A percentile compares a stretch with the other conserved stretches of the same genome.
Conservation (phyloP, 2,888 invertebrate species). For the Dynastes tityus region DNA sequence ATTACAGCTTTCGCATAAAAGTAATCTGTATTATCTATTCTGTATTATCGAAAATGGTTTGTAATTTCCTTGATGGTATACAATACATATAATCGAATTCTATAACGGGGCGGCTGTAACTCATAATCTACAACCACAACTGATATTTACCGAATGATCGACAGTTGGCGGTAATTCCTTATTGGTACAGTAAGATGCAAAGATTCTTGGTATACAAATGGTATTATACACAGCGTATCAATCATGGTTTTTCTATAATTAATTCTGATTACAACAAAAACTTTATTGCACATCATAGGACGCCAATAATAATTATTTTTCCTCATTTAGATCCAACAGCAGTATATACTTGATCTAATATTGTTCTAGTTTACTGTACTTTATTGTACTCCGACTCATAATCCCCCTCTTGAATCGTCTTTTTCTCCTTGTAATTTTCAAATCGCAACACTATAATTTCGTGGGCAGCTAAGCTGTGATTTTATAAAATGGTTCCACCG, state of each 20-base stretch:
- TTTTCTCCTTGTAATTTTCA: background rate
- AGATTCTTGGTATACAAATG: background rate
- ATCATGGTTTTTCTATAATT: too few relatives aligned
- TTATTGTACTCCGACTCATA: background rate
- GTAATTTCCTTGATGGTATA: slow-evolving; percentile 50
- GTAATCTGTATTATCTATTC: slow-evolving; percentile 48
- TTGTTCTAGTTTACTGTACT: slow-evolving; percentile 1
- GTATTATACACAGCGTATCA: too few relatives aligned
- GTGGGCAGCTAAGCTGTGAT: slow-evolving; percentile 70
- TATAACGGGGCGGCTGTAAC: slow-evolving; percentile 16
- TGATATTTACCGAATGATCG: slow-evolving; percentile 28
- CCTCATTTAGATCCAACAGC: too few relatives aligned
- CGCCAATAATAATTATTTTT: too few relatives aligned
- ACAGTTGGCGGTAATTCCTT: slow-evolving; percentile 7
- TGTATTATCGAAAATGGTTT: slow-evolving; percentile 49
- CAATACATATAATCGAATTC: slow-evolving; percentile 54
- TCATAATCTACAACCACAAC: slow-evolving; percentile 14
- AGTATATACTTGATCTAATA: background rate
- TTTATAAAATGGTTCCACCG: slow-evolving; percentile 69
- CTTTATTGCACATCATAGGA: too few relatives aligned
- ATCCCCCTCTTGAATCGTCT: background rate
- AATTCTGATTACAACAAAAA: too few relatives aligned
- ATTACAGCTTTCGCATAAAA: too few relatives aligned
- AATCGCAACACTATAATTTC: slow-evolving; percentile 68
- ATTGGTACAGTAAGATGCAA: slow-evolving; percentile 2